phyloP scores from a whole-genome alignment of 2,888 invertebrate species.

The Athalia circularis region DNA sequence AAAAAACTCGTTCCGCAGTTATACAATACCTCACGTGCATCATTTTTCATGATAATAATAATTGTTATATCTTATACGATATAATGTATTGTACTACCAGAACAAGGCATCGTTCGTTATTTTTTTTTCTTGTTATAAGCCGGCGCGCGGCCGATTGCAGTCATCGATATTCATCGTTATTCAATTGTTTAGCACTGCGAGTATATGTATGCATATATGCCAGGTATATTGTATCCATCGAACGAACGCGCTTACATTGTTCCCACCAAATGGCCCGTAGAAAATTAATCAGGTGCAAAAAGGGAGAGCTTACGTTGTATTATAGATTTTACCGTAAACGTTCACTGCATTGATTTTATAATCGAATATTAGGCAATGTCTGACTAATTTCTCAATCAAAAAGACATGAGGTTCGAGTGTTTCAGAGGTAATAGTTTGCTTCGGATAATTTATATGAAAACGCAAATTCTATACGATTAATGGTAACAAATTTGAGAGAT shows the following conservation, averaged over 20 bases:
- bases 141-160: background rate
- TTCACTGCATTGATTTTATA: no score
- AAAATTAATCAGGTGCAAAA: conserved; percentile 13
- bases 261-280: background rate
- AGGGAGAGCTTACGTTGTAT: conserved; percentile 10
- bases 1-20: no score
- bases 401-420: background rate
- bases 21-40: conserved; percentile 12
- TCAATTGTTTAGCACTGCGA: background rate
- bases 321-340: background rate
- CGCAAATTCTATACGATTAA: background rate
- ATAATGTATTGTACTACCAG: no score
- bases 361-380: no score
- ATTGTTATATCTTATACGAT: no score
- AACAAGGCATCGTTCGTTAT: no score
- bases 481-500: no score
- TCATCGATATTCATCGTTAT: conserved; percentile 14
- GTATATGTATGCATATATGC: no score
- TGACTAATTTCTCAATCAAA: background rate
- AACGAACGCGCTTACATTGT: background rate
- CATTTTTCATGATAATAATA: background rate
- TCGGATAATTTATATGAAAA: background rate
- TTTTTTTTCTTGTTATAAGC: no score
- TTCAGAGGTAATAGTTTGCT: background rate
- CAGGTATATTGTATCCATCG: background rate